These are phyloP conservation scores for Plemyria rubiginata DNA, from an alignment of 2,888 invertebrate species.

Conservation along the genomic window DNA sequence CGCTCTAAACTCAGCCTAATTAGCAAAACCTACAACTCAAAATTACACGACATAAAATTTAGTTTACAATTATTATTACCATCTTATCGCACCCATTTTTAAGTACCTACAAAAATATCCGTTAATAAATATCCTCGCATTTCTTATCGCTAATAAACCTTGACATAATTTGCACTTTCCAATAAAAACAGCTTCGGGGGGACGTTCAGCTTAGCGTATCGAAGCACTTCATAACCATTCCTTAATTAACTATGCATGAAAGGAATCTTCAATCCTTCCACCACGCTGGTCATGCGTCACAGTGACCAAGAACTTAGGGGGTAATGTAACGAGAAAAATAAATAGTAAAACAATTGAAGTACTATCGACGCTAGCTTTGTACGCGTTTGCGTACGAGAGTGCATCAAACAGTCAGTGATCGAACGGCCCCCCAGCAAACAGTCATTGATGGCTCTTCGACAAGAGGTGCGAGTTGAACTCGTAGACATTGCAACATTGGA, in stretches of 20 bases:
- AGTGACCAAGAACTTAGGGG: conserved; percentile 24
- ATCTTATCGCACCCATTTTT: conserved; percentile 64
- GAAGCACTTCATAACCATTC: conserved; percentile 71
- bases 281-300: conserved; percentile 2
- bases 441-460: conserved; percentile 95
- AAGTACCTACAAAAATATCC: conserved; percentile 76
- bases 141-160: conserved; percentile 74
- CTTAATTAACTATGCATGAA: conserved; percentile 31
- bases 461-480: conserved; percentile 98
- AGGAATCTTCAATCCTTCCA: conserved; percentile 7
- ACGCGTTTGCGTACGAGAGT: conserved; percentile 50
- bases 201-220: conserved; percentile 79
- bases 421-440: conserved; percentile 82
- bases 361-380: conserved; percentile 60
- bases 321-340: conserved; percentile 42
- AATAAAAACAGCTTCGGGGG: conserved; percentile 79
- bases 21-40: conserved; percentile 48
- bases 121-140: conserved; percentile 73
- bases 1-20: conserved; percentile 43
- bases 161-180: conserved; percentile 81
- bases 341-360: conserved; percentile 56
- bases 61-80: conserved; percentile 49
- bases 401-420: conserved; percentile 69
- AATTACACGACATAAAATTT: conserved; percentile 48
- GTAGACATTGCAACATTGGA: conserved; percentile 97